Evolutionary conservation across 2,113 vertebrate genomes (phyloP), one percentile per base, ranked within the genome.

Genomic region (Oncorhynchus clarkii): DNA sequence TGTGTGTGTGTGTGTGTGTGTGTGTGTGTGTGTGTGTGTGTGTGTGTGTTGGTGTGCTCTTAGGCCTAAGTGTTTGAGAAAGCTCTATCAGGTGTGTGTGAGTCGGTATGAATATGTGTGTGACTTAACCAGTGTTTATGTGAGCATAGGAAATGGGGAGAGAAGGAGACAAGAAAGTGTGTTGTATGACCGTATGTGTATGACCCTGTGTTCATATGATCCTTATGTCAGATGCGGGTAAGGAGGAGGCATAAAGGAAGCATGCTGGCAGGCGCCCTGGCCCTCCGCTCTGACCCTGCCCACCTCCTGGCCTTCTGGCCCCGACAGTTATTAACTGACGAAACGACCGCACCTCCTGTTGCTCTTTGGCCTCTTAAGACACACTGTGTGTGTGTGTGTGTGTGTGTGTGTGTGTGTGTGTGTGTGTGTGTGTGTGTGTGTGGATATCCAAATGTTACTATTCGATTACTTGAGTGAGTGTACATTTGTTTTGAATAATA

Each of bases 281-380:
- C 51, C 12, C 51, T 18, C 51, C 1, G 13, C 51, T 76, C 73
- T 87, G 82, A 88, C 85, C 85, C 68, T 64, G 83, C 87, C 77
- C 84, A 73, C 80, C 22, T 31, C 75, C 75, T 80, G 70, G 85
- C 31, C 85, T 76, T 77, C 1, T 22, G 77, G 78, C 79, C 77
- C 62, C 6, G 79, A 49, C 70, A 84, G 82, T 89, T 84, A 89
- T 91, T 91, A 90, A 87, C 81, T 80, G 84, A 68, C 76, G 80
- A 77, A 85, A 72, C 45, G 20, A 68, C 78, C 82, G 66, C 77
- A 83, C 83, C 86, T 88, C 84, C 90, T 89, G 87, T 86, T 90
- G 82, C 80, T 81, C 5, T 78, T 74, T 87, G 8, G 67, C 67
- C 67, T 68, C 29, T 85, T 88, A 88, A 89, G 81, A 79, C 18